Evolutionary conservation across 1,140 invertebrate genomes (phyloP), one percentile per base, ranked within the genome.

Genomic region (Dendroctonus ponderosae): DNA sequence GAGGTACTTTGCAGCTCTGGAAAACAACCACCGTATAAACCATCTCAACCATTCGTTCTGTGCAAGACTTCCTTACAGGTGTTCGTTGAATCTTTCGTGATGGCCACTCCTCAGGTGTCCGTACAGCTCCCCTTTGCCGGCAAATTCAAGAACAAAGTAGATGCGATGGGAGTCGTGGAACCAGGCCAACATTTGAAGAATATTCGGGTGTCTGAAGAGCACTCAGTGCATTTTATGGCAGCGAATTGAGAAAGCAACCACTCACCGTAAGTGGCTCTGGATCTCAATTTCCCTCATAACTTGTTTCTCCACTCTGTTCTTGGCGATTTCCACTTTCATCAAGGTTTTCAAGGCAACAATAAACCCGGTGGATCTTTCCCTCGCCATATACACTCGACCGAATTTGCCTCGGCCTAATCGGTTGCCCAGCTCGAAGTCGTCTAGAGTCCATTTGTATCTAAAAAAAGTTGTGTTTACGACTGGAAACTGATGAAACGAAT

Each of bases 221-320:
- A 62, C 8, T 52, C 8, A 52, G 9, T 12, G 11, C 3, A 3
- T 12, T 8, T 52, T 52, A 37, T 46, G 9, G 5, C 15, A 11
- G 53, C 42, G 14, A 41, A 56, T 11, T 11, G 11, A 38, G 7
- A 9, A 56, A 56, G 11, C 7, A 5, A 40, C 5, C 11, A 12
- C 43, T 68, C 67, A 89, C 86, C 86, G 86, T 44, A 98, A 83
- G 80, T 94, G 92, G 39, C 91, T 90, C 75, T 98, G 96, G 76
- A 98, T 98, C 83, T 98, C 96, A 75, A 98, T 96, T 84, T 98
- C 96, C 72, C 95, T 82, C 71, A 94, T 79, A 0, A 93, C 86
- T 80, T 96, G 92, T 63, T 89, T 85, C 74, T 94, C 91, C 59
- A 94, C 91, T 57, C 82, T 81, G 7, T 86, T 86, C 72, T 89